A percentile compares a stretch with the other conserved stretches of the same genome.
Evolutionary conservation across 1,140 invertebrate species (phyloP).

Genomic region (Prorops nasuta): DNA sequence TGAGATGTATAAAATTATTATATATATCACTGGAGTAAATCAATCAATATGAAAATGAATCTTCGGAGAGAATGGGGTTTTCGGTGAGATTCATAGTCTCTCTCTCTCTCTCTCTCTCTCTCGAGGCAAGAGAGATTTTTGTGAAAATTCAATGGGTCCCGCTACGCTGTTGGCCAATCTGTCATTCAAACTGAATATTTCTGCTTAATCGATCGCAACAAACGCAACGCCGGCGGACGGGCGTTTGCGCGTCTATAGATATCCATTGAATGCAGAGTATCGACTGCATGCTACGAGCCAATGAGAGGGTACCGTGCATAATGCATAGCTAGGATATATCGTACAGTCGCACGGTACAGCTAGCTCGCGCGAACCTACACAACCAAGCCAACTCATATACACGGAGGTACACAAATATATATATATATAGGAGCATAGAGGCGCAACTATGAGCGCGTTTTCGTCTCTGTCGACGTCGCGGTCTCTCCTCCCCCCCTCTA

Average conservation of each 20-base stretch:
- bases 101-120: neutral
- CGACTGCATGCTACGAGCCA: slow-evolving; percentile 33
- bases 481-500: neutral
- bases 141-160: neutral
- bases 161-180: slow-evolving; percentile 1
- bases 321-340: slow-evolving; percentile 39
- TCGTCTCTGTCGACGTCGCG: too few relatives aligned
- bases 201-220: slow-evolving; percentile 39
- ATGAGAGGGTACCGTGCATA: slow-evolving; percentile 40
- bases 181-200: slow-evolving; percentile 30
- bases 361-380: too few relatives aligned
- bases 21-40: too few relatives aligned
- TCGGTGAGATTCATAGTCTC: neutral
- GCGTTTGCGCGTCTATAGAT: slow-evolving; percentile 24
- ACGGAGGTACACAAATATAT: neutral
- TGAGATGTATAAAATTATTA: too few relatives aligned
- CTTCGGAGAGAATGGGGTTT: too few relatives aligned
- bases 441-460: too few relatives aligned
- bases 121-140: too few relatives aligned
- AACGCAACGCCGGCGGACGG: slow-evolving; percentile 22
- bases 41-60: too few relatives aligned
- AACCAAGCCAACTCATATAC: slow-evolving; percentile 15
- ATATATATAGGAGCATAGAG: neutral
- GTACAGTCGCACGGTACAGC: slow-evolving; percentile 29
- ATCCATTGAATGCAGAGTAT: slow-evolving; percentile 38